phyloP scores from a whole-genome alignment of 2,888 invertebrate species.

The Acleris laterana region DNA sequence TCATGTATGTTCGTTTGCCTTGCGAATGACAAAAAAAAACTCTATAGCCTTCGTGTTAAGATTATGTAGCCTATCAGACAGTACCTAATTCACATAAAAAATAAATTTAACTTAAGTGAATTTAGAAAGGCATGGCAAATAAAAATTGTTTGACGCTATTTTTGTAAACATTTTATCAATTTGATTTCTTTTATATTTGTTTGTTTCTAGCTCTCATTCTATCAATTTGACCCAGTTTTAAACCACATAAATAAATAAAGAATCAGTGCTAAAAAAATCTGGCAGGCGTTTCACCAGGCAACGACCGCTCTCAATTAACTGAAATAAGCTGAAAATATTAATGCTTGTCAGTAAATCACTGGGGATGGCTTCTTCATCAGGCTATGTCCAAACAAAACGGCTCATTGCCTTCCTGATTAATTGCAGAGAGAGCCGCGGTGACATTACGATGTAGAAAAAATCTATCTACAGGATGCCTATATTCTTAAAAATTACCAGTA shows the following conservation, averaged over 20 bases:
- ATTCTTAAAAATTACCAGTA: background rate
- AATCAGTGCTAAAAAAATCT: background rate
- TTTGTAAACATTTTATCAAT: no score
- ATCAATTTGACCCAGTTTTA: no score
- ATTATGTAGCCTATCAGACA: no score
- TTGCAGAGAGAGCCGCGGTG: conserved; percentile 72
- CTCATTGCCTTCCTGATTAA: conserved; percentile 84
- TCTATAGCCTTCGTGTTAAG: no score
- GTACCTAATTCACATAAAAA: no score
- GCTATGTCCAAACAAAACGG: conserved; percentile 79
- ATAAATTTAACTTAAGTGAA: no score
- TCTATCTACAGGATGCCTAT: conserved; percentile 38
- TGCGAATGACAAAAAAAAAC: no score
- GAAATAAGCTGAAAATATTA: conserved; percentile 38
- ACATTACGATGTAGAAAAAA: conserved; percentile 72
- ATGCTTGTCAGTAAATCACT: conserved; percentile 38
- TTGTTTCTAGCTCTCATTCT: no score
- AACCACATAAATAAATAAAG: background rate
- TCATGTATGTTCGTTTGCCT: no score
- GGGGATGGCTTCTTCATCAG: conserved; percentile 60
- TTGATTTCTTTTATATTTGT: no score
- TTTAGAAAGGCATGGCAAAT: no score
- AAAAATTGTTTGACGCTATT: no score
- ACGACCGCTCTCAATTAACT: conserved; percentile 34
- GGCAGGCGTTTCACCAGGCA: background rate